Evolutionary conservation across 2,888 invertebrate species (phyloP).

Genomic region (Theodoxus fluviatilis): DNA sequence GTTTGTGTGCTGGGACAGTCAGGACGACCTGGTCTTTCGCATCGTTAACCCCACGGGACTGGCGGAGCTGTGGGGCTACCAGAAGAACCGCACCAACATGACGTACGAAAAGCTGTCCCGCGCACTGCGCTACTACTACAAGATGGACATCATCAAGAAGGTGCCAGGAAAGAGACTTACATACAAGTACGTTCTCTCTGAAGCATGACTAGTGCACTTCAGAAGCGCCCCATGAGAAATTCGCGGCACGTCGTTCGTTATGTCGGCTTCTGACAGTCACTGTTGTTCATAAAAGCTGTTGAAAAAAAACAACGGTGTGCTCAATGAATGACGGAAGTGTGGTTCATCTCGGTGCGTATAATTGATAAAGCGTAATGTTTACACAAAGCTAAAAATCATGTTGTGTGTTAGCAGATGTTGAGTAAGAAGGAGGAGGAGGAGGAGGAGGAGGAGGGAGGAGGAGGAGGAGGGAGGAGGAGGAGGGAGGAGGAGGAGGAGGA

Average conservation of each 20-base stretch:
- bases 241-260: no score
- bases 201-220: no score
- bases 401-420: no score
- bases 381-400: no score
- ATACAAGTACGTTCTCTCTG: slow-evolving; percentile 78
- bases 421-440: no score
- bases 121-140: slow-evolving; percentile 92
- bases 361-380: no score
- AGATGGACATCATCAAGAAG: slow-evolving; percentile 92
- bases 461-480: not conserved
- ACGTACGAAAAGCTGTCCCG: slow-evolving; percentile 98
- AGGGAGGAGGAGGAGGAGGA: not conserved
- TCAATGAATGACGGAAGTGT: no score
- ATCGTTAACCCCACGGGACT: slow-evolving; percentile 93
- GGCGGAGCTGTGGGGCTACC: slow-evolving; percentile 96
- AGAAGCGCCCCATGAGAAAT: no score
- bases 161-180: slow-evolving; percentile 96
- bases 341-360: no score
- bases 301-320: no score
- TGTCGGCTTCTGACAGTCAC: not conserved
- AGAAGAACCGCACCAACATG: slow-evolving; percentile 96
- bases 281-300: not conserved
- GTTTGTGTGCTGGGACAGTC: slow-evolving; percentile 93
- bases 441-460: not conserved
- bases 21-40: slow-evolving; percentile 91